phyloP scores from a whole-genome alignment of 2,888 invertebrate species.

The Monoplex corrugatus region DNA sequence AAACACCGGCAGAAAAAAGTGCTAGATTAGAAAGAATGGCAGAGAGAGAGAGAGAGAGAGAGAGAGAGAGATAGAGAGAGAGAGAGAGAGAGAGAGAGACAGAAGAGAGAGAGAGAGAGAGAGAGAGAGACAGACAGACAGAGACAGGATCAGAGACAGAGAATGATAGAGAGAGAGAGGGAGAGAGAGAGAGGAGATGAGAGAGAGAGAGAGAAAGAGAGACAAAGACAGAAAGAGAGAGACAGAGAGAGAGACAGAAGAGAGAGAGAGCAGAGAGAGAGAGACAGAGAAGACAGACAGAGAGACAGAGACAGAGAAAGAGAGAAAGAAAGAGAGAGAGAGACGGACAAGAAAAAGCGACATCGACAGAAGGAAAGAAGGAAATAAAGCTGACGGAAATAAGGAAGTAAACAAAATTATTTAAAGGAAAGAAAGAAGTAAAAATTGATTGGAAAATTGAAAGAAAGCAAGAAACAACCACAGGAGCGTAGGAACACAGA shows the following conservation, averaged over 20 bases:
- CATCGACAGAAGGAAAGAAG: slow-evolving; percentile 32
- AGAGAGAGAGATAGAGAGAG: slow-evolving; percentile 34
- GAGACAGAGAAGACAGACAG: background rate
- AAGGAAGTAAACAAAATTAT: too few relatives aligned
- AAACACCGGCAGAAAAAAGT: too few relatives aligned
- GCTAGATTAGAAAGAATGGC: too few relatives aligned
- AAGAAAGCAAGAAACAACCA: too few relatives aligned
- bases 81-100: slow-evolving; percentile 34
- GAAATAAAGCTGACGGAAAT: too few relatives aligned
- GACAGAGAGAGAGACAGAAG: background rate
- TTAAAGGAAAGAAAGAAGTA: too few relatives aligned
- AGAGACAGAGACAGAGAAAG: background rate
- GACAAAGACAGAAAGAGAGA: background rate
- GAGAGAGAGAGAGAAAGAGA: background rate
- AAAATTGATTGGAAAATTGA: too few relatives aligned
- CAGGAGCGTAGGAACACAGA: too few relatives aligned
- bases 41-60: background rate
- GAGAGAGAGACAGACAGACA: background rate
- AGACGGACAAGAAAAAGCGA: slow-evolving; percentile 25
- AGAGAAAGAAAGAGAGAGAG: slow-evolving; percentile 6
- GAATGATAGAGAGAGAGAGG: background rate
- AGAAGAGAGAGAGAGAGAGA: background rate
- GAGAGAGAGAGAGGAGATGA: background rate
- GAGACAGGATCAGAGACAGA: background rate
- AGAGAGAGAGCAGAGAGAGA: background rate